These are phyloP conservation scores for Choloepus hoffmanni DNA, from an alignment of 2,113 vertebrate genomes.

Conservation along the genomic window DNA sequence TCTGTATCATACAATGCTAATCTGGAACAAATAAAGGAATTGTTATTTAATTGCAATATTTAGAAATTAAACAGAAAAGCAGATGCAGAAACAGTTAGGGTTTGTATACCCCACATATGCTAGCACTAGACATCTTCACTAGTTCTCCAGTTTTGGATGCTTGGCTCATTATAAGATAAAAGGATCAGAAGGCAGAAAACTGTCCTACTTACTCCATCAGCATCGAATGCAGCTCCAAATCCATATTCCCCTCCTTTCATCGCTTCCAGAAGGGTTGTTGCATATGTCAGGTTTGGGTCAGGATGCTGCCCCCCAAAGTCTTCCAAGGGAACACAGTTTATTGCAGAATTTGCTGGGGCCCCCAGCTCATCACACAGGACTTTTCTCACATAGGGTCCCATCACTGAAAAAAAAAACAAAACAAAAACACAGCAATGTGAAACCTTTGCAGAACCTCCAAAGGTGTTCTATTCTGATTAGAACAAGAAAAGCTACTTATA, in stretches of 20 bases:
- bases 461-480: background rate
- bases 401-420: slow-evolving; percentile 88
- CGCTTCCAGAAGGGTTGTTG: slow-evolving; percentile 94
- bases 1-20: slow-evolving; percentile 30
- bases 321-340: slow-evolving; percentile 97
- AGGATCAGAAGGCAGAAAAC: background rate
- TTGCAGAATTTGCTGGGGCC: slow-evolving; percentile 97
- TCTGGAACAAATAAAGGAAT: background rate
- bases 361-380: slow-evolving; percentile 98
- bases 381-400: slow-evolving; percentile 97
- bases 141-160: background rate
- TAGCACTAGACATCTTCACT: background rate
- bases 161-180: background rate
- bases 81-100: background rate
- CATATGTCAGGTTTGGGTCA: slow-evolving; percentile 96
- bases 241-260: slow-evolving; percentile 99
- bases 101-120: too few species aligned
- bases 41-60: background rate
- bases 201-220: slow-evolving; percentile 93
- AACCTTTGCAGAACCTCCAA: slow-evolving; percentile 2
- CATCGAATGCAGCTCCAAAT: slow-evolving; percentile 98
- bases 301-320: slow-evolving; percentile 97
- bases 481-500: background rate
- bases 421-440: slow-evolving; percentile 63
- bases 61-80: background rate